Evolutionary conservation across 2,113 vertebrate genomes (phyloP), one percentile per base, ranked within the genome.

Genomic region (Rana temporaria): DNA sequence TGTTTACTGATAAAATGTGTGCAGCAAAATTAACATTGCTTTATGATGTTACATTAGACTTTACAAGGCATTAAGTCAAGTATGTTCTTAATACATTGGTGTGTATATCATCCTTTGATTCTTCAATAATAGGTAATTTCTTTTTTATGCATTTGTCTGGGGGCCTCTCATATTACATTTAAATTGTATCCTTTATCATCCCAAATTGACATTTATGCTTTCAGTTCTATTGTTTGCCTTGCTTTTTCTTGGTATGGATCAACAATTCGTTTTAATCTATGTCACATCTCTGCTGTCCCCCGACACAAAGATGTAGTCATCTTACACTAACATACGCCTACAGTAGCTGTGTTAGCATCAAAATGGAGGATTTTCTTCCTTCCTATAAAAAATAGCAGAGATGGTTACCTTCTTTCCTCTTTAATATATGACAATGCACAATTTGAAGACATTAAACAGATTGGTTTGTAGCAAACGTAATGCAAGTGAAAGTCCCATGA

Each of bases 181-280:
- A 94, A 93, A 95, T 95, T 95, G 95, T 94, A 91, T 93, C 93
- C 90, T 95, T 94, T 92, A 95, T 95, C 94, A 95, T 95, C 92
- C 88, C 89, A 96, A 95, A 96, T 95, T 96, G 95, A 95, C 94
- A 90, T 96, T 95, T 95, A 95, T 95, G 94, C 93, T 95, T 94
- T 94, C 91, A 91, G 91, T 91, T 92, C 93, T 90, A 92, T 95
- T 95, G 95, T 96, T 96, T 94, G 93, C 91, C 91, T 85, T 89
- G 92, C 91, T 94, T 88, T 91, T 92, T 86, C 87, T 88, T 85
- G 85, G 90, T 90, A 86, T 85, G 92, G 91, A 92, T 92, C 89
- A 89, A 90, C 93, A 86, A 94, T 95, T 95, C 94, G 91, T 95
- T 95, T 95, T 92, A 93, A 94, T 95, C 92, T 92, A 9, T 93